Evolutionary conservation across 2,888 invertebrate species (phyloP).

Genomic region (Entomobrya multifasciata): DNA sequence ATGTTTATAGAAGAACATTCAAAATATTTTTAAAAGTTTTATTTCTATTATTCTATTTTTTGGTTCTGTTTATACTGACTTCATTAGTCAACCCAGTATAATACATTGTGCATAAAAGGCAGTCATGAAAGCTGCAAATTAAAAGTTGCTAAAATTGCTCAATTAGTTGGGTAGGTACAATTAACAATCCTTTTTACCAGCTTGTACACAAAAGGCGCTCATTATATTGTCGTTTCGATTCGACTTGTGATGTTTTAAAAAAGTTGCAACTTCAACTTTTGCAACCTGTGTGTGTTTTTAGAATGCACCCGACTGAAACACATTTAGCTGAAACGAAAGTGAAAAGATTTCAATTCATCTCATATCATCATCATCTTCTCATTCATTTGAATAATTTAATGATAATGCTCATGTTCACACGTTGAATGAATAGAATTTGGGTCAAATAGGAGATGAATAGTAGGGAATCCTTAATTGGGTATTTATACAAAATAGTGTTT

Average conservation of each 20-base stretch:
- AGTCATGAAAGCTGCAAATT: too few species aligned
- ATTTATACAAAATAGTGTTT: not conserved
- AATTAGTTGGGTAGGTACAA: too few species aligned
- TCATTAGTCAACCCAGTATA: too few species aligned
- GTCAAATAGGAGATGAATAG: conserved; percentile 13
- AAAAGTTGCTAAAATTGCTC: too few species aligned
- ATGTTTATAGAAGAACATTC: conserved; percentile 48
- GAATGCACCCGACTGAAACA: not conserved
- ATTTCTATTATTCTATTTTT: too few species aligned
- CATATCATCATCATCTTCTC: not conserved
- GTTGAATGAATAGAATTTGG: conserved; percentile 32
- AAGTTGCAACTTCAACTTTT: not conserved
- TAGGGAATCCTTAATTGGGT: conserved; percentile 13
- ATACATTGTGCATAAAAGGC: too few species aligned
- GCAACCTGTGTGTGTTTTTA: not conserved
- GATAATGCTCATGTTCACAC: not conserved
- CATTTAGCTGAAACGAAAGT: not conserved
- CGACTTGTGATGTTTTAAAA: not conserved
- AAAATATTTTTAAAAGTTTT: not conserved
- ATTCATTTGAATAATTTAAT: conserved; percentile 39
- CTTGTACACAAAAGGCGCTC: too few species aligned
- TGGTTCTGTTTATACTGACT: too few species aligned
- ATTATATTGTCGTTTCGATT: not conserved
- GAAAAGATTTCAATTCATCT: conserved; percentile 2
- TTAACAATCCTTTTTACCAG: too few species aligned